Evolutionary conservation across 2,113 vertebrate species (phyloP), one percentile per base, ranked within the genome.

Genomic region (Mus spicilegus): DNA sequence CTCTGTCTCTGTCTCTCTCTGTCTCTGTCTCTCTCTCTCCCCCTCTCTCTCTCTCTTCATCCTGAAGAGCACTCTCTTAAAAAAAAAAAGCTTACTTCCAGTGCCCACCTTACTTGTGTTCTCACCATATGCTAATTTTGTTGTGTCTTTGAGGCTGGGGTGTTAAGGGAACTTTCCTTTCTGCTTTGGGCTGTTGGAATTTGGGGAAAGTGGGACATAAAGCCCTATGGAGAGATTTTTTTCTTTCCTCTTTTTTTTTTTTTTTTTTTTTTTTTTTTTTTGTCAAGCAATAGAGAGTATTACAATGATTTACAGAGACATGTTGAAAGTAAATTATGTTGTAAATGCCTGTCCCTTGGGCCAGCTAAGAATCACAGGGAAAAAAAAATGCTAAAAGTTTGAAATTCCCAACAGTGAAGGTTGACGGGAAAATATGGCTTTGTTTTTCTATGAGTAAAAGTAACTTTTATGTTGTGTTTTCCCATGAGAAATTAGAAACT

Each of bases 401-500:
- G 98, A 98, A 98, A 99, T 99, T 99, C 99, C 99, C 99, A 99
- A 98, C 97, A 98, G 99, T 98, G 98, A 98, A 99, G 98, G 98
- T 99, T 99, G 98, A 99, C 98, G 99, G 98, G 98, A 98, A 99
- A 99, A 99, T 98, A 99, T 99, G 98, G 98, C 98, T 98, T 98
- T 99, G 98, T 99, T 99, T 99, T 98, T 98, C 98, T 98, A 97
- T 98, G 98, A 99, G 98, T 98, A 99, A 98, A 98, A 99, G 98
- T 99, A 98, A 99, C 99, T 98, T 99, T 98, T 98, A 98, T 98
- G 98, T 99, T 98, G 98, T 98, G 97, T 98, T 98, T 98, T 99
- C 99, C 99, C 99, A 99, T 98, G 99, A 99, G 98, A 99, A 99
- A 99, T 98, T 98, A 98, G 98, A 99, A 98, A 98, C 98, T 98